Conservation (phyloP, 2,888 invertebrate species). For the Drosophila siamana region DNA sequence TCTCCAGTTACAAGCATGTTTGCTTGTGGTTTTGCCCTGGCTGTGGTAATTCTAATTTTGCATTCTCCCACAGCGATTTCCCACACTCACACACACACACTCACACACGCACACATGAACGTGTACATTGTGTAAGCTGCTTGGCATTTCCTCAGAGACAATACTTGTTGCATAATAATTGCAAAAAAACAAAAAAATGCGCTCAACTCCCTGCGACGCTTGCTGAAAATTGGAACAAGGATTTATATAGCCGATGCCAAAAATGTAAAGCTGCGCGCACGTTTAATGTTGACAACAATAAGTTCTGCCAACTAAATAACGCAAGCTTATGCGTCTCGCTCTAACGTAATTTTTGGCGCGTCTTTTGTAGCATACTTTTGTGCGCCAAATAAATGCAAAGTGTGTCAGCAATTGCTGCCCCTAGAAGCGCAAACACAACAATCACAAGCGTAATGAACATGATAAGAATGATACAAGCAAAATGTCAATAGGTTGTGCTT, state of each 20-base stretch:
- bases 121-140: constrained; percentile 20
- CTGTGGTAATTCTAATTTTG: constrained; percentile 60
- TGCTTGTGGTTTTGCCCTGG: constrained; percentile 31
- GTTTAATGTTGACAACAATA: background rate
- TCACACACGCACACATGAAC: constrained; percentile 8
- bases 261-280: background rate
- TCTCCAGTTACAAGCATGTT: constrained; percentile 25
- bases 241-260: constrained; percentile 5
- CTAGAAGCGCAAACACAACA: background rate
- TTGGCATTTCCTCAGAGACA: constrained; percentile 47
- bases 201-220: background rate
- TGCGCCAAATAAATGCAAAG: constrained; percentile 3
- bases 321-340: background rate
- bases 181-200: background rate
- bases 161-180: constrained; percentile 76
- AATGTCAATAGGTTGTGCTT: background rate
- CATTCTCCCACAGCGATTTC: constrained; percentile 52
- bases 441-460: background rate
- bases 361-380: constrained; percentile 32
- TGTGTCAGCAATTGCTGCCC: background rate
- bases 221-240: constrained; percentile 8
- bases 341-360: background rate
- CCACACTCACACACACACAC: constrained; percentile 17
- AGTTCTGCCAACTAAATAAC: background rate
- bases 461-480: background rate